phyloP scores from a whole-genome alignment of 2,888 invertebrate genomes.

The Ormyrus thymus region DNA sequence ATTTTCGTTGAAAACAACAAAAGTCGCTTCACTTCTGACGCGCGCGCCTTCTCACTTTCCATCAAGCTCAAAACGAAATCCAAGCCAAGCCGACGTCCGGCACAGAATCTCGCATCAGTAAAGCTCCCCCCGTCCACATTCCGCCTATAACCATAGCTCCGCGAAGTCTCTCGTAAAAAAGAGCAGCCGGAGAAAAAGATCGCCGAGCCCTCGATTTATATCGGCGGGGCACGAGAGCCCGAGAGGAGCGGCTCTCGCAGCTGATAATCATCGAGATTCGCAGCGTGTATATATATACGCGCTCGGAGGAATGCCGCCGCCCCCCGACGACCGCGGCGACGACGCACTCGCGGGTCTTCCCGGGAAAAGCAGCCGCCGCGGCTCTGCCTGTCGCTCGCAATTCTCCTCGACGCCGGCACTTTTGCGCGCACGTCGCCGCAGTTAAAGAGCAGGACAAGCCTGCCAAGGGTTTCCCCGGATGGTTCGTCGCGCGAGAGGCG shows the following conservation, averaged over 20 bases:
- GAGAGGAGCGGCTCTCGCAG: not conserved
- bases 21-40: not conserved
- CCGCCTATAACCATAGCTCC: not conserved
- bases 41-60: not conserved
- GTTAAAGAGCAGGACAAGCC: too few relatives aligned
- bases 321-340: not conserved
- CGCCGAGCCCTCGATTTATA: conserved; percentile 34
- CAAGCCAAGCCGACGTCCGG: too few relatives aligned
- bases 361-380: conserved; percentile 4
- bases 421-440: too few relatives aligned
- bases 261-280: conserved; percentile 41
- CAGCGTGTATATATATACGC: not conserved
- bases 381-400: conserved; percentile 7
- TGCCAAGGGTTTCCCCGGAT: too few relatives aligned
- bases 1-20: too few relatives aligned
- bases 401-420: not conserved
- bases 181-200: too few relatives aligned
- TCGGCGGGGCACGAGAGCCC: conserved; percentile 1
- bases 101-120: too few relatives aligned
- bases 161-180: not conserved
- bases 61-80: too few relatives aligned
- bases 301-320: conserved; percentile 45
- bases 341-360: conserved; percentile 41
- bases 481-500: too few relatives aligned
- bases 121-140: too few relatives aligned